Base-by-base conservation (phyloP, 1,140 invertebrate genomes). In the Zaprionus tsacasi region DNA sequence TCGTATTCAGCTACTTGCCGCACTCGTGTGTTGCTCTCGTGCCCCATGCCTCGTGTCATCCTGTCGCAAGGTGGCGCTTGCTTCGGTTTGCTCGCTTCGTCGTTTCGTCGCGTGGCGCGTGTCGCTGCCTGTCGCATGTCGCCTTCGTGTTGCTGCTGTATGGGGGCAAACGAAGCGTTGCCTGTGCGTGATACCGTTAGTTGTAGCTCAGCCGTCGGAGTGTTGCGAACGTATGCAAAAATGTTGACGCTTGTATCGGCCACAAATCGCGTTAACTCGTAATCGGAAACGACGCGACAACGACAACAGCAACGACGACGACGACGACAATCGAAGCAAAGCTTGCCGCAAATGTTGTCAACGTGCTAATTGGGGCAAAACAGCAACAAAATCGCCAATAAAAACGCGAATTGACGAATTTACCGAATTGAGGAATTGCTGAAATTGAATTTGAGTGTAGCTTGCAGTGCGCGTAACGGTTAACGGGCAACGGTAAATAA, bases 161-260 rank as follows among this genome's bases (percentile, higher is more conserved):
- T 21, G 21, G 21, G 21, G 72, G 54, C 57, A 30, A 52, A 76
- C 65, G 55, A 74, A 74, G 59, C 48, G 71, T 6, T 38, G 40
- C 36, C 65, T 63, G 40, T 63, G 59, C 48, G 38, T 67, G 66
- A 36, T 17, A 48, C 48, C 56, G 57, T 72, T 45, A 76, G 83
- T 88, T 88, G 77, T 88, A 89, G 85, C 83, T 89, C 77, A 83
- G 71, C 78, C 85, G 83, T 83, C 85, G 83, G 78, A 83, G 74
- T 78, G 83, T 72, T 78, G 80, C 55, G 78, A 70, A 72, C 83
- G 80, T 88, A 63, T 83, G 80, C 70, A 78, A 60, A 79, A 79
- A 88, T 82, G 85, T 54, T 83, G 80, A 70, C 85, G 83, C 85
- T 68, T 64, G 59, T 55, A 48, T 67, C 78, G 83, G 50, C 40